phyloP scores from a whole-genome alignment of 2,797 vertebrate genomes.

The Heterohyrax brucei region DNA sequence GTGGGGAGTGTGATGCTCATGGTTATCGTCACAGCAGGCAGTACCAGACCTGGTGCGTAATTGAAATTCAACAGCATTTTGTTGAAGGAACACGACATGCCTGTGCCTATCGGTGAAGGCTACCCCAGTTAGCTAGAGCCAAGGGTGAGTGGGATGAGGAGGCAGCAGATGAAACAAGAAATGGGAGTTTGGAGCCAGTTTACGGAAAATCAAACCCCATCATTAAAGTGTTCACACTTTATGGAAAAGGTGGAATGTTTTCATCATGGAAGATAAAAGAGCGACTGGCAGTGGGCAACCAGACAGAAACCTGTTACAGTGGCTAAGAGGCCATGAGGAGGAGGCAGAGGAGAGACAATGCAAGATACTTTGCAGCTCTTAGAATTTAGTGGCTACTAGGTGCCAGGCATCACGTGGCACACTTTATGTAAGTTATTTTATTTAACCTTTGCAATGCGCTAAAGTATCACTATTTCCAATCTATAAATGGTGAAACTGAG shows the following conservation, averaged over 20 bases:
- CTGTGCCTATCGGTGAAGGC: rapidly evolving
- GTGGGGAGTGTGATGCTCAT: background rate
- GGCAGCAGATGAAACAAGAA: background rate
- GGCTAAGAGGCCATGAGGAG: background rate
- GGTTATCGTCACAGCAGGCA: background rate
- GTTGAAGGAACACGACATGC: background rate
- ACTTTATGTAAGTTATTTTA: background rate
- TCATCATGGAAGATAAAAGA: background rate
- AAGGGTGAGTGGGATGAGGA: background rate
- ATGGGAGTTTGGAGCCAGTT: background rate
- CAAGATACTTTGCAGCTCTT: background rate
- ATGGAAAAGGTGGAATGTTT: background rate
- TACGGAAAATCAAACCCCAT: background rate
- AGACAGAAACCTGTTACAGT: background rate
- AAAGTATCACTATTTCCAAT: background rate
- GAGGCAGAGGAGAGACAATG: background rate
- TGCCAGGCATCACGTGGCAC: background rate
- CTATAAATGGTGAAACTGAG: background rate
- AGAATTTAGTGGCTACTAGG: background rate
- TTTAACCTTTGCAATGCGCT: background rate
- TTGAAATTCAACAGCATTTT: background rate
- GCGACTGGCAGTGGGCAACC: background rate
- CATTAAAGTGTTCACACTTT: constrained; percentile 1
- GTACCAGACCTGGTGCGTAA: background rate
- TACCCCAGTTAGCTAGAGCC: background rate